Evolutionary conservation across 2,113 vertebrate genomes (phyloP).

Genomic region (Aramus guarauna): DNA sequence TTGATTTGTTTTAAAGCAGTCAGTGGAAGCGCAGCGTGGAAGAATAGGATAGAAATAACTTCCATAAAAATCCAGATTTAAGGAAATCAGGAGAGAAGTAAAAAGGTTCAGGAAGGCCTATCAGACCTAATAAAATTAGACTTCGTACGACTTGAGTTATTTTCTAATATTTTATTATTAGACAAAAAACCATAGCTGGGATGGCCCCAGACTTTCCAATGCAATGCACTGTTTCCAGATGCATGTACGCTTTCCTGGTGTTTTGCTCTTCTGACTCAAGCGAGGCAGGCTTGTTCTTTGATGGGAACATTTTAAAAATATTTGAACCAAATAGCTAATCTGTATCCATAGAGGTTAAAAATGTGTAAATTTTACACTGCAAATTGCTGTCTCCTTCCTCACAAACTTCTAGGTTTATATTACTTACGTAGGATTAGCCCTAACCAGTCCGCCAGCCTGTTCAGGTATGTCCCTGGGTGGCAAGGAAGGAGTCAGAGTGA

Average conservation of each 20-base stretch:
- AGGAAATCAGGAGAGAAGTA: neutral
- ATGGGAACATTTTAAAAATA: neutral
- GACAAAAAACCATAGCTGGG: neutral
- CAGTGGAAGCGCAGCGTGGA: neutral
- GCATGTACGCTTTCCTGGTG: neutral
- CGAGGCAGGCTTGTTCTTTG: neutral
- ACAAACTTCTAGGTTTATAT: neutral
- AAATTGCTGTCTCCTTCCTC: neutral
- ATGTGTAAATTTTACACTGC: neutral
- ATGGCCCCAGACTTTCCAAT: neutral
- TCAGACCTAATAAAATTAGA: neutral
- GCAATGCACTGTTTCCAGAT: neutral
- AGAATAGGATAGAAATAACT: neutral
- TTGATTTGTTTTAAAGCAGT: neutral
- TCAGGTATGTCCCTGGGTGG: neutral
- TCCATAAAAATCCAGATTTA: neutral
- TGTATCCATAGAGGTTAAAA: neutral
- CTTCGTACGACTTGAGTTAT: neutral
- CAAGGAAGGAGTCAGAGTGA: neutral
- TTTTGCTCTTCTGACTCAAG: neutral
- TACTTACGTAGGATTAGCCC: neutral
- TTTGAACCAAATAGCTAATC: neutral
- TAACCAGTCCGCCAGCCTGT: neutral
- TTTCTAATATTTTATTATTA: neutral
- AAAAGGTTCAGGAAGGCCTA: neutral